Percentiles rank a stretch among this genome's conserved stretches.
Conservation (phyloP, 2,888 invertebrate species). For the Ochropleura plecta region DNA sequence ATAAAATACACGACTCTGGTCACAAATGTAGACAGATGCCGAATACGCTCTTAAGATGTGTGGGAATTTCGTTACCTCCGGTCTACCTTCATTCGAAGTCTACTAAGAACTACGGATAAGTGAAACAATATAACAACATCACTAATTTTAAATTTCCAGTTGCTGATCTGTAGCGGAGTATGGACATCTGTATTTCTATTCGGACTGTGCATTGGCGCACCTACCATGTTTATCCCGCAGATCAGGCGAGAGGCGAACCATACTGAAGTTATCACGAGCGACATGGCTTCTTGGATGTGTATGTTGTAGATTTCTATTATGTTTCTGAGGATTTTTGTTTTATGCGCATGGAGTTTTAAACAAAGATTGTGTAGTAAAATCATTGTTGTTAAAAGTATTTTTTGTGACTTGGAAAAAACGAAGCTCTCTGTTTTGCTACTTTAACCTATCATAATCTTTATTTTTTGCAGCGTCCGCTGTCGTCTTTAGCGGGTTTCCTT, state of each 20-base stretch:
- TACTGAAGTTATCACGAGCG: slow-evolving; percentile 60
- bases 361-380: not conserved
- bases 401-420: not conserved
- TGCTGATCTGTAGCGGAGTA: slow-evolving; percentile 63
- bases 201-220: slow-evolving; percentile 65
- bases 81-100: too few species aligned
- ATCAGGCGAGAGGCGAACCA: slow-evolving; percentile 68
- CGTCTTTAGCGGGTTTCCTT: slow-evolving; percentile 62
- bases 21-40: not conserved
- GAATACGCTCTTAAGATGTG: not conserved
- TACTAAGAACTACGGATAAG: not conserved
- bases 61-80: not conserved
- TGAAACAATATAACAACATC: not conserved
- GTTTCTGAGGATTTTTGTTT: not conserved
- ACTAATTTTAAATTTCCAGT: slow-evolving; percentile 43
- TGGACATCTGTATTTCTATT: slow-evolving; percentile 64
- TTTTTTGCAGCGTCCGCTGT: not conserved
- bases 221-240: slow-evolving; percentile 70
- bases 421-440: not conserved
- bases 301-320: not conserved
- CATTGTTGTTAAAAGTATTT: not conserved
- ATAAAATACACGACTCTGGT: not conserved
- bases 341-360: not conserved
- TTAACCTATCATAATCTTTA: not conserved
- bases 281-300: slow-evolving; percentile 67